Evolutionary conservation across 2,113 vertebrate species (phyloP).

Genomic region (Morone saxatilis): DNA sequence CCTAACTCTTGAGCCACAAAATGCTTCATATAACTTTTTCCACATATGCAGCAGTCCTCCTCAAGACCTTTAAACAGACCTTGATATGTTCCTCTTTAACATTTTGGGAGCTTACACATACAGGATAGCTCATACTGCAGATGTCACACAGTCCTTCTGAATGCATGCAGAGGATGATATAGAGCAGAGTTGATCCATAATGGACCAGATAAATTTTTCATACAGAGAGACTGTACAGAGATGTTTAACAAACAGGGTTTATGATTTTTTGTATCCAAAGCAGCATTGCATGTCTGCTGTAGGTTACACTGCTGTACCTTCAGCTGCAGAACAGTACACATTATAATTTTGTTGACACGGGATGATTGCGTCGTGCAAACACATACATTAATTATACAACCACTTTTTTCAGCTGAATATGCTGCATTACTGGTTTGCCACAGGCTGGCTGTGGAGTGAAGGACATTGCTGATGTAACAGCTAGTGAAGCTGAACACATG

Average conservation of each 20-base stretch:
- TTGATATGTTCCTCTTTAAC: not conserved
- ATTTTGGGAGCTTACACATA: not conserved
- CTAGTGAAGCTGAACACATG: conserved; percentile 50
- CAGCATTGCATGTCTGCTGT: conserved; percentile 7
- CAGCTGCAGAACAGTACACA: conserved; percentile 7
- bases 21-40: not conserved
- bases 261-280: not conserved
- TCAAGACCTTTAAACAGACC: not conserved
- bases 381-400: conserved; percentile 49
- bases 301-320: not conserved
- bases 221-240: not conserved
- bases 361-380: conserved; percentile 25
- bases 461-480: conserved; percentile 36
- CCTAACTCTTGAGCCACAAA: not conserved
- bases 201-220: conserved; percentile 24
- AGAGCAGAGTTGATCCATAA: conserved; percentile 16
- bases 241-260: conserved; percentile 23
- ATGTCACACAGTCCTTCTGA: not conserved
- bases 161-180: not conserved
- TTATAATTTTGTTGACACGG: conserved; percentile 39
- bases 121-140: not conserved
- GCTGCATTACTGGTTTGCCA: conserved; percentile 30
- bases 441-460: conserved; percentile 49
- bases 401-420: not conserved
- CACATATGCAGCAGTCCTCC: not conserved